Conservation (phyloP, 2,888 invertebrate species). For the Cistogaster globosa region DNA sequence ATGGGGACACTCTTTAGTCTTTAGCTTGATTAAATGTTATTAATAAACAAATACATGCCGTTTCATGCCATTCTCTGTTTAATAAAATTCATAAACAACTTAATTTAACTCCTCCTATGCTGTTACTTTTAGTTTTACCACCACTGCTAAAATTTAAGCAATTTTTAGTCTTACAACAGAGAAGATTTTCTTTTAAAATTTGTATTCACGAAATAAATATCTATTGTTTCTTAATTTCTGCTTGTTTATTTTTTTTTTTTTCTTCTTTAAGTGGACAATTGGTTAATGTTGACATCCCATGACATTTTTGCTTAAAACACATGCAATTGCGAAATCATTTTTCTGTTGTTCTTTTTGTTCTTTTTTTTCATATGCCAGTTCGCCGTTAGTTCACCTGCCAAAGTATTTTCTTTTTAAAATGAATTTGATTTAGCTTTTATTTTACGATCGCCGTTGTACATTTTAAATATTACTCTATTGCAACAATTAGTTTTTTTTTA, state of each 20-base stretch:
- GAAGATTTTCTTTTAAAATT: slow-evolving; percentile 7
- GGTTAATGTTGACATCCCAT: slow-evolving; percentile 69
- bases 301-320: slow-evolving; percentile 65
- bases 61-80: no score
- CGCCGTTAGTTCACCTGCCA: slow-evolving; percentile 25
- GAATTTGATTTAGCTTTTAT: no score
- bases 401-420: slow-evolving; percentile 10
- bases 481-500: slow-evolving; percentile 60
- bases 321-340: slow-evolving; percentile 56
- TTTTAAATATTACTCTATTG: slow-evolving; percentile 49
- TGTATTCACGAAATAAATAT: slow-evolving; percentile 11
- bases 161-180: neutral
- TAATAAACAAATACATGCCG: no score
- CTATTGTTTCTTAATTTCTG: slow-evolving; percentile 6
- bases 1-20: no score
- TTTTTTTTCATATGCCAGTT: neutral
- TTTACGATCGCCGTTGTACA: slow-evolving; percentile 6
- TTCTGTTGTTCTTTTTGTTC: neutral
- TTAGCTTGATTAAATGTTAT: no score
- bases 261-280: slow-evolving; percentile 70
- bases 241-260: slow-evolving; percentile 11
- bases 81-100: no score
- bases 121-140: neutral
- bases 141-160: neutral
- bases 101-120: no score